Percentiles rank a stretch among this genome's conserved stretches.
Conservation (phyloP, 2,113 vertebrate species). For the Amblyornis subalaris region DNA sequence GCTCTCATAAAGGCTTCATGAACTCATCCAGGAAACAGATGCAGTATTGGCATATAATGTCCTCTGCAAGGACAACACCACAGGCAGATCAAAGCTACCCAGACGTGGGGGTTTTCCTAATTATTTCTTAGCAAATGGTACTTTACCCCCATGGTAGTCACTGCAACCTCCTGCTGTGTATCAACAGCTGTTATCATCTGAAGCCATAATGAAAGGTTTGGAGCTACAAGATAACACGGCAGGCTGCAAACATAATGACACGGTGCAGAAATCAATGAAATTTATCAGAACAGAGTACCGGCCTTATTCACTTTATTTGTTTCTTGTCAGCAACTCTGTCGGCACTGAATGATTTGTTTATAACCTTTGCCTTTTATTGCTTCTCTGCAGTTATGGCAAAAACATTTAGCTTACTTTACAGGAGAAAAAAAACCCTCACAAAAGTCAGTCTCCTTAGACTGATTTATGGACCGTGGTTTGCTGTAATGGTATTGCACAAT, state of each 20-base stretch:
- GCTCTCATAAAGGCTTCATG: not conserved
- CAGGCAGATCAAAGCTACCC: slow-evolving; percentile 61
- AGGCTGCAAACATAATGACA: slow-evolving; percentile 22
- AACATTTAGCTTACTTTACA: not conserved
- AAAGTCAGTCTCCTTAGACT: not conserved
- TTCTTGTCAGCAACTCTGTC: slow-evolving; percentile 29
- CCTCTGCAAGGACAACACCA: slow-evolving; percentile 27
- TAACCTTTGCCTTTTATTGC: slow-evolving; percentile 56
- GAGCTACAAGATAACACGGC: slow-evolving; percentile 36
- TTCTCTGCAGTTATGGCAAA: not conserved
- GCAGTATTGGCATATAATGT: not conserved
- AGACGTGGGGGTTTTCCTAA: not conserved
- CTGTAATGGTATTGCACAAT: not conserved
- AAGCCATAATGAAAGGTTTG: slow-evolving; percentile 60
- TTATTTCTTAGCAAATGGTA: slow-evolving; percentile 61
- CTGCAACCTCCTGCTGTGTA: not conserved
- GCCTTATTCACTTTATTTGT: slow-evolving; percentile 46
- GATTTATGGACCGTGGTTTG: not conserved
- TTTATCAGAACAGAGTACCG: slow-evolving; percentile 7
- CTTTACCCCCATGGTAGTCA: slow-evolving; percentile 43
- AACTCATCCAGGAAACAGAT: slow-evolving; percentile 32
- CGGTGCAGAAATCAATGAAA: not conserved
- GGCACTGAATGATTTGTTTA: not conserved
- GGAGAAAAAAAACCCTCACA: not conserved
- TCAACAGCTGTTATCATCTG: slow-evolving; percentile 46